Evolutionary conservation across 2,113 vertebrate genomes (phyloP), one percentile per base, ranked within the genome.

Genomic region (Uria aalge): DNA sequence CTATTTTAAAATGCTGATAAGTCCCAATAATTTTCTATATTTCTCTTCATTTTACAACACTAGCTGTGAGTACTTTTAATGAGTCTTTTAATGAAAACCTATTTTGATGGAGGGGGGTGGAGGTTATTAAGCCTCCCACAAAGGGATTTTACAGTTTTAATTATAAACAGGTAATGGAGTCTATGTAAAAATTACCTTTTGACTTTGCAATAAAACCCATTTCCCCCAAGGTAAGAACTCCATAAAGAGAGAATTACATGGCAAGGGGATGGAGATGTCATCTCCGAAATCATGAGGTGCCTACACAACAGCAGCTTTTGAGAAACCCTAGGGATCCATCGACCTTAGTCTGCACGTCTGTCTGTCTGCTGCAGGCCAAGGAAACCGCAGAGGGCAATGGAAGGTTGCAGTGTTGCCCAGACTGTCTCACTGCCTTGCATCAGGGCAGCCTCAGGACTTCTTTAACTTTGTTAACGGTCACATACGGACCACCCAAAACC

Each of bases 101-200:
- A 94, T 88, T 95, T 93, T 92, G 86, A 89, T 73, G 41, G 45
- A 73, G 83, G 41, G 75, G 83, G 71, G 71, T 77, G 93, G 85
- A 97, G 95, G 83, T 96, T 94, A 97, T 97, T 96, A 96, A 96
- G 53, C 84, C 78, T 93, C 72, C 93, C 95, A 86, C 76, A 92
- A 92, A 94, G 84, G 91, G 79, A 96, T 81, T 97, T 97, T 97
- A 98, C 62, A 66, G 94, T 96, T 97, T 98, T 98, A 98, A 98
- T 98, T 97, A 98, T 94, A 98, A 97, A 96, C 79, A 97, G 95
- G 93, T 96, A 97, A 96, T 89, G 74, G 87, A 96, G 81, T 86
- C 94, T 81, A 64, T 94, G 88, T 88, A 96, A 97, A 97, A 96
- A 86, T 85, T 97, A 90, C 93, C 91, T 97, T 97, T 96, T 95